Evolutionary conservation across 2,888 invertebrate genomes (phyloP), one percentile per base, ranked within the genome.

Genomic region (Allacma fusca): DNA sequence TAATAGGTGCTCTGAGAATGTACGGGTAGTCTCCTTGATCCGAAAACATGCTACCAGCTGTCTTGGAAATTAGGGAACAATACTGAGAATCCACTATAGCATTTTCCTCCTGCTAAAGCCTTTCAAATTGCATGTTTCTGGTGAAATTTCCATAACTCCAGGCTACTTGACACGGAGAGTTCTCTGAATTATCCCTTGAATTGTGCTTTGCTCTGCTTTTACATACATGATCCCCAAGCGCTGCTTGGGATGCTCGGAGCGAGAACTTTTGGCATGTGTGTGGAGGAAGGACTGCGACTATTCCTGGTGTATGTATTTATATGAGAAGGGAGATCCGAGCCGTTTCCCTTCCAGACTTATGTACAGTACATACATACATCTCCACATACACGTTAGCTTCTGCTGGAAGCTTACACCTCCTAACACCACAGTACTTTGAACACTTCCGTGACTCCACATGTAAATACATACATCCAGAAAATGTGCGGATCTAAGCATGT

Each of bases 111-210:
- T 4, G 50, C 50, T 19, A 50, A 50, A 50, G 50, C 50, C n/a
- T 50, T 50, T 50, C 50, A 65, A 65, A 65, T 65, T 65, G 65
- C 26, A 28, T 65, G 19, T 24, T 24, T 62, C 24, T 62, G n/a
- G 24, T 65, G 24, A 65, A 65, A 65, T 65, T 65, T 65, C 65
- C 65, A 26, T 65, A 28, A 19, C 65, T 26, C 26, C 28, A n/a
- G 29, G 28, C 19, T 65, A 65, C 65, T 26, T 26, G 23, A 62
- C 62, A 26, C 65, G 16, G 28, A 65, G 65, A 65, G 19, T 65
- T 65, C 19, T 65, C 29, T 26, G 29, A 65, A 65, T 65, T 65
- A 65, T 29, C 29, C 65, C 29, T 19, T 23, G 40, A 68, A 21
- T 40, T 68, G 19, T 50, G 19, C 50, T 50, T 50, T 50, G 50